phyloP scores from a whole-genome alignment of 2,113 vertebrate genomes.

The Sclerurus mexicanus region DNA sequence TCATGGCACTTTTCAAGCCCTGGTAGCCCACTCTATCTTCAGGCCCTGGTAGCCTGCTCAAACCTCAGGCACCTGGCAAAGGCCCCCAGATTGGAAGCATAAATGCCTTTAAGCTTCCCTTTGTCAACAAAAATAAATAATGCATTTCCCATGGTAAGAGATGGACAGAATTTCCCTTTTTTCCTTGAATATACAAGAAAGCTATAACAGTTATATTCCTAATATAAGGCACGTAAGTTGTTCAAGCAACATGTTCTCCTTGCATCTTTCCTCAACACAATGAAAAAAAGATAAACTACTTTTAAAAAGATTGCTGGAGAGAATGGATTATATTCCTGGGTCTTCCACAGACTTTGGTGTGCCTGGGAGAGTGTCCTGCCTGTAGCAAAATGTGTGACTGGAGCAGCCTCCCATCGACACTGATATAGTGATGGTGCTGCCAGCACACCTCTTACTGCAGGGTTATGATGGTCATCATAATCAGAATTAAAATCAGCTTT shows the following conservation, averaged over 20 bases:
- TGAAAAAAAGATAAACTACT: not conserved
- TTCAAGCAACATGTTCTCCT: not conserved
- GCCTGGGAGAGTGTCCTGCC: not conserved
- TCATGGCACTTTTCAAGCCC: not conserved
- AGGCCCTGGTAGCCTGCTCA: no score
- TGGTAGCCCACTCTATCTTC: not conserved
- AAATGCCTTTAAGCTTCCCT: not conserved
- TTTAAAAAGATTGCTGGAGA: not conserved
- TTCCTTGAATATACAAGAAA: not conserved
- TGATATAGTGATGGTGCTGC: not conserved
- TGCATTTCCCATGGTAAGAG: not conserved
- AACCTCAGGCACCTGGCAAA: not conserved
- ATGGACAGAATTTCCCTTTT: not conserved
- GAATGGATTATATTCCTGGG: not conserved
- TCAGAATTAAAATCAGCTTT: not conserved
- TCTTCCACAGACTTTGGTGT: not conserved
- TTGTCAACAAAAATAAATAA: not conserved
- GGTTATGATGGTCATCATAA: not conserved
- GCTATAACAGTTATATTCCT: not conserved
- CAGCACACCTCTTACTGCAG: not conserved
- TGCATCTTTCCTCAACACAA: not conserved
- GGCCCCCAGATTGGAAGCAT: not conserved
- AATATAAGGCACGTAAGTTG: not conserved
- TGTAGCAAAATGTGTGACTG: rapidly evolving
- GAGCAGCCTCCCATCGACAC: not conserved